These are phyloP conservation scores for Listronotus oregonensis DNA, from an alignment of 1,140 invertebrate species.

Conservation along the genomic window DNA sequence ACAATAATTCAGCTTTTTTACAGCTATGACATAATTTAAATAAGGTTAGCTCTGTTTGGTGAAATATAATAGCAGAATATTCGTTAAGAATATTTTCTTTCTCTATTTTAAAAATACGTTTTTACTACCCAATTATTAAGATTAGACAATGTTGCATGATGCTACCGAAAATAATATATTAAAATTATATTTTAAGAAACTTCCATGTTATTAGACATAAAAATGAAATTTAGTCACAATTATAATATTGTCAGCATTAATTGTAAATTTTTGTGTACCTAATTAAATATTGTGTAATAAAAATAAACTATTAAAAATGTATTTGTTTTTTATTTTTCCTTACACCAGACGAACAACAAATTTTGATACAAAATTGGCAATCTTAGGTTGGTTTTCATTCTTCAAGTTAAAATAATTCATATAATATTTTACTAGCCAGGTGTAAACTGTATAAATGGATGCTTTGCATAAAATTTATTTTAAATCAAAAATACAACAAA, in stretches of 20 bases:
- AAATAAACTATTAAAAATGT: slow-evolving; percentile 17
- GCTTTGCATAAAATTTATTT: too few relatives aligned
- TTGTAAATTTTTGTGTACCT: slow-evolving; percentile 53
- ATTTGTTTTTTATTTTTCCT: background rate
- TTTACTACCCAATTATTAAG: slow-evolving; percentile 11
- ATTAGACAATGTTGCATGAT: slow-evolving; percentile 20
- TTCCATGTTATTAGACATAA: slow-evolving; percentile 25
- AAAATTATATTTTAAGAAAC: slow-evolving; percentile 2
- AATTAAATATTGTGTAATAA: slow-evolving; percentile 42
- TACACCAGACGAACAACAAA: too few relatives aligned
- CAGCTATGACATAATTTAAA: too few relatives aligned
- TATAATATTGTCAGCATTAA: slow-evolving; percentile 32
- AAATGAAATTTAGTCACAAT: slow-evolving; percentile 32
- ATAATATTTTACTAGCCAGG: too few relatives aligned
- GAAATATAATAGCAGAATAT: slow-evolving; percentile 2
- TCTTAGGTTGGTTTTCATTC: too few relatives aligned
- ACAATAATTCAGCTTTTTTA: too few relatives aligned
- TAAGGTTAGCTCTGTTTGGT: slow-evolving; percentile 2
- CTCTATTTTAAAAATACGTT: slow-evolving; percentile 1
- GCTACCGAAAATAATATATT: slow-evolving; percentile 5
- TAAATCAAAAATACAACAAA: too few relatives aligned
- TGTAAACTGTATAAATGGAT: too few relatives aligned
- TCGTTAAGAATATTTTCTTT: background rate
- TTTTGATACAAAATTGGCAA: too few relatives aligned
- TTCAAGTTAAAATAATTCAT: too few relatives aligned